Evolutionary conservation across 2,888 invertebrate species (phyloP).

Genomic region (Malacosoma neustria): DNA sequence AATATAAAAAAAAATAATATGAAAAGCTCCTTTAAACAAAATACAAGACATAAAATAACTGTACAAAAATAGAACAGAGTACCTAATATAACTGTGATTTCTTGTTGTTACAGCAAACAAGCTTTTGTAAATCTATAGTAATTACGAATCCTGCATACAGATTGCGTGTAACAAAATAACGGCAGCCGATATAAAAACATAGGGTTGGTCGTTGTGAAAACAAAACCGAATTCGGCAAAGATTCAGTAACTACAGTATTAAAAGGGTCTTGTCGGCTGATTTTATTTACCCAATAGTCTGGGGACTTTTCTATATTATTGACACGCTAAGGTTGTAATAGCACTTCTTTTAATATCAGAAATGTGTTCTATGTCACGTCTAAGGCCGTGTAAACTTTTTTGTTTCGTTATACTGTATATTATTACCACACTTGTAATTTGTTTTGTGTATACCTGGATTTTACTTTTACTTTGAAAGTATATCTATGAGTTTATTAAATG

Average conservation of each 20-base stretch:
- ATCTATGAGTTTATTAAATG: too few species aligned
- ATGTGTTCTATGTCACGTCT: background rate
- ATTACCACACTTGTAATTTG: too few species aligned
- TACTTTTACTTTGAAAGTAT: too few species aligned
- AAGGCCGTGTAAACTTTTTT: background rate
- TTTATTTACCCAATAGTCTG: background rate
- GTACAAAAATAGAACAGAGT: conserved; percentile 1
- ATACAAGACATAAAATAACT: conserved; percentile 2
- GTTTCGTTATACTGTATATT: background rate
- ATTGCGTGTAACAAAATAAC: conserved; percentile 39
- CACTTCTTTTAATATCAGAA: background rate
- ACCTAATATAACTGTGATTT: conserved; percentile 1
- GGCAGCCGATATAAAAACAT: conserved; percentile 41
- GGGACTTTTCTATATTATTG: background rate
- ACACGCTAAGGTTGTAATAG: background rate
- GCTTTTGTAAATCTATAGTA: conserved; percentile 35
- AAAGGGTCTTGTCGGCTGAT: conserved; percentile 16
- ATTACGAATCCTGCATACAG: conserved; percentile 35
- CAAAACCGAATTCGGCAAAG: conserved; percentile 28
- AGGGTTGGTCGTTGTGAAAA: conserved; percentile 36
- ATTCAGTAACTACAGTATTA: conserved; percentile 25
- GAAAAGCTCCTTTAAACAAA: background rate
- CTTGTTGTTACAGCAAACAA: conserved; percentile 17
- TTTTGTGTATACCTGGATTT: too few species aligned
- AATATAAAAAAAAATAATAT: too few species aligned